Base-by-base conservation (phyloP, 1,140 invertebrate genomes). In the Formica selysi region DNA sequence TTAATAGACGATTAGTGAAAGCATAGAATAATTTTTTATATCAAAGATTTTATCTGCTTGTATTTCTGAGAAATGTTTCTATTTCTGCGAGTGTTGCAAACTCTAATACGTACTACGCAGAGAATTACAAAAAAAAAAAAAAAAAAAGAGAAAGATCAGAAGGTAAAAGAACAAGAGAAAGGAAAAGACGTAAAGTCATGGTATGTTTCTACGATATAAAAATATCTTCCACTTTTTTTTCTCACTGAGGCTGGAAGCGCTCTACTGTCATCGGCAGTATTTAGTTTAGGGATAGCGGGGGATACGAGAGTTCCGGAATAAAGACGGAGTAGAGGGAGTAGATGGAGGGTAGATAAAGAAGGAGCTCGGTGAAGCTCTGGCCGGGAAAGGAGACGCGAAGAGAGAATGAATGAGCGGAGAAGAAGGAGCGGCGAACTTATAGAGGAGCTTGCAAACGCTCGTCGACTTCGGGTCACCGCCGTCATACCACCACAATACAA, bases 401-500 rank as follows among this genome's bases (percentile, higher is more conserved):
- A 19, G 59, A 26, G 64, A 51, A 71, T 71, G 62, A 65, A 59
- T 13, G 76, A 59, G 67, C 19, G 51, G 54, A 38, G 19, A 29
- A 64, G 57, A 57, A 80, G 80, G 83, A 76, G 76, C 44, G 79
- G 78, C 76, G 80, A 90, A 79, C 87, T 88, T 88, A 32, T 32
- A 62, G 87, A 87, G 65, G 88, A 89, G 87, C 86, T 92, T 83
- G 90, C 85, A 87, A 93, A 90, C 91, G 90, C 78, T 93, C 89
- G 89, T 90, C 90, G 90, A 91, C 91, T 92, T 89, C 89, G 90
- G 91, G 92, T 93, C 92, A 94, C 89, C 90, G 90, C 86, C 92
- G 89, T 93, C 89, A 84, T 88, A 90, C 89, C 91, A 91, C 91
- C 91, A 93, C 92, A 93, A 93, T 92, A 91, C 92, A 92, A 93